Evolutionary conservation across 1,140 invertebrate genomes (phyloP).

Genomic region (Solen grandis): DNA sequence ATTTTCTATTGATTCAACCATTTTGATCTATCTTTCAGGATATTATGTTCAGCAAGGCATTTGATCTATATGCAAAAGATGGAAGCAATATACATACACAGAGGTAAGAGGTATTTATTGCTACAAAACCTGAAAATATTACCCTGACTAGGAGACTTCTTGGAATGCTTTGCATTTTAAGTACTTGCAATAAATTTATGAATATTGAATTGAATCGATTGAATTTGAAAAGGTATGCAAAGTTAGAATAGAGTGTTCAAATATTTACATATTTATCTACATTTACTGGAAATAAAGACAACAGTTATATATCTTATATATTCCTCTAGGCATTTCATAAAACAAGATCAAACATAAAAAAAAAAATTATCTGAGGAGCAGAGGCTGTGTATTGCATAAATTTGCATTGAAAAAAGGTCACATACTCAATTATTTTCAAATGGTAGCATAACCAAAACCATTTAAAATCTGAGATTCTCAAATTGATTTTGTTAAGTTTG

Average conservation of each 20-base stretch:
- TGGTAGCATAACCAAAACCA: too few species aligned
- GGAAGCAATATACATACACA: constrained; percentile 63
- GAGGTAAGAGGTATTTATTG: constrained; percentile 48
- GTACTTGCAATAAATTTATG: neutral
- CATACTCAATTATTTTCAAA: too few species aligned
- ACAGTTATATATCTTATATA: too few species aligned
- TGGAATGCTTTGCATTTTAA: neutral
- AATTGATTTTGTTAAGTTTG: too few species aligned
- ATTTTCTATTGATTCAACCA: too few species aligned
- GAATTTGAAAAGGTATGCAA: neutral
- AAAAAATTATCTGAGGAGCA: too few species aligned
- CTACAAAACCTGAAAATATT: neutral
- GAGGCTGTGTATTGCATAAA: too few species aligned
- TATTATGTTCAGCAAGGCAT: constrained; percentile 66
- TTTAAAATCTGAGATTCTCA: too few species aligned
- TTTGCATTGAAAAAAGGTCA: too few species aligned
- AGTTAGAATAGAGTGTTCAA: neutral
- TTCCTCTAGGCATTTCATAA: too few species aligned
- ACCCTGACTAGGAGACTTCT: neutral
- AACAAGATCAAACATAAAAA: too few species aligned
- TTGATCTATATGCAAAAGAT: constrained; percentile 72
- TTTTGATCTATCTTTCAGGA: constrained; percentile 62
- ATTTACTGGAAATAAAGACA: too few species aligned
- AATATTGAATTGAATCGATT: neutral
- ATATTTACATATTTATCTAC: neutral